Evolutionary conservation across 1,140 invertebrate species (phyloP), one percentile per base, ranked within the genome.

Genomic region (Hyles vespertilio): DNA sequence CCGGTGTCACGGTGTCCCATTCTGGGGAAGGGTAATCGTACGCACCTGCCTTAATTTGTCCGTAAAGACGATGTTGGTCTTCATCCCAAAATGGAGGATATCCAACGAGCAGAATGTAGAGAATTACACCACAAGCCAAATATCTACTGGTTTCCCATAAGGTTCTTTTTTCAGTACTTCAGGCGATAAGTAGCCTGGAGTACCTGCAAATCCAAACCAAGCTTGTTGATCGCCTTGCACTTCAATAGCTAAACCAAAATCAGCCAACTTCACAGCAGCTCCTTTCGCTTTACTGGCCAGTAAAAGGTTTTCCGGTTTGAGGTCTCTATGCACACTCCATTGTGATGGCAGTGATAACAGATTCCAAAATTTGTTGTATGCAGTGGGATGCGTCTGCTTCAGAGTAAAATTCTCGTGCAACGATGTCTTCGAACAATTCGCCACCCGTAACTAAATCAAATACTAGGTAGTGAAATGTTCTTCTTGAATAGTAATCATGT

Each of bases 21-120:
- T 99, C 99, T 59, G 99, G 99, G 66, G 97, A 99, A 49, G 99
- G 98, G 90, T 99, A 99, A 91, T 99, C 98, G 90, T 99, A 99
- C 72, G 98, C 97, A 69, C 99, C 99, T 65, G 97, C 96, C 92
- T 99, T 99, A 79, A 99, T 99, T 92, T 99, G 99, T 74, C 97
- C 97, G 90, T 99, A 99, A 65, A 99, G 92, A 77, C 98, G 93
- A 87, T 99, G 97, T 84, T 99, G 98, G 90, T 99, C 99, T 92
- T 99, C 99, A 92, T 99, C 99, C 99, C 99, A 99, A 90, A 99
- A 99, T 49, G 99, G 99, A 32, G 99, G 99, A 90, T 99, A 99
- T 70, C 99, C 99, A 70, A 99, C 99, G 65, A 99, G 92, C 72
- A 99, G 92, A 89, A 99, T 99, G 89, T 99, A 99, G 60, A 99